Percentiles rank a stretch among this genome's conserved stretches.
Conservation (phyloP, 2,113 vertebrate species). For the Macaca nemestrina region DNA sequence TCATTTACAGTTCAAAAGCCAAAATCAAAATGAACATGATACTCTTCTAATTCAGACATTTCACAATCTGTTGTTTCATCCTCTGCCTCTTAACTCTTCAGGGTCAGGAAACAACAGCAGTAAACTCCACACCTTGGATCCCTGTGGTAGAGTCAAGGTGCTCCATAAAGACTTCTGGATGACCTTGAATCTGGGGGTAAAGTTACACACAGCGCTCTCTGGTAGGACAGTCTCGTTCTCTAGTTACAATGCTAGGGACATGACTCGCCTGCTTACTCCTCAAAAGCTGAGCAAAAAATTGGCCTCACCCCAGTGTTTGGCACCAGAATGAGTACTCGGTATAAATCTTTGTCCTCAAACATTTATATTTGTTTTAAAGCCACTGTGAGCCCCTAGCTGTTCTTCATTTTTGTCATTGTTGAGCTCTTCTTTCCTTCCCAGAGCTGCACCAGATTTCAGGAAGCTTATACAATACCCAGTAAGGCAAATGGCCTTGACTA, state of each 20-base stretch:
- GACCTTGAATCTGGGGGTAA: neutral
- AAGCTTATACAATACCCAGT: neutral
- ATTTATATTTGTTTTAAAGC: neutral
- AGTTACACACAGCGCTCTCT: neutral
- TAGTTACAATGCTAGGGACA: neutral
- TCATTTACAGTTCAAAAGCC: constrained; percentile 26
- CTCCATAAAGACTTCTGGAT: neutral
- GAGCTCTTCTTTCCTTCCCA: neutral
- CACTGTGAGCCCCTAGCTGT: neutral
- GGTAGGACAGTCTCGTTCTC: neutral
- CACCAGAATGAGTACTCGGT: neutral
- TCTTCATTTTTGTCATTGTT: neutral
- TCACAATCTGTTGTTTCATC: neutral
- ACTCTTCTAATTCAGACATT: constrained; percentile 5
- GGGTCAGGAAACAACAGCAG: neutral
- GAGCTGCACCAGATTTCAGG: no score
- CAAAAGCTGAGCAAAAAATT: neutral
- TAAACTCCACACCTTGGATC: neutral
- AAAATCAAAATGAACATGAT: neutral
- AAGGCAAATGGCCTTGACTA: neutral
- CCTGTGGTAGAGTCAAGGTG: neutral
- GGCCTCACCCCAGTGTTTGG: neutral
- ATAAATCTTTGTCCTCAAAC: neutral
- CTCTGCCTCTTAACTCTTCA: neutral
- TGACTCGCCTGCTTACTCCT: neutral